Evolutionary conservation across 2,113 vertebrate species (phyloP), one percentile per base, ranked within the genome.

Genomic region (Myocastor coypus): DNA sequence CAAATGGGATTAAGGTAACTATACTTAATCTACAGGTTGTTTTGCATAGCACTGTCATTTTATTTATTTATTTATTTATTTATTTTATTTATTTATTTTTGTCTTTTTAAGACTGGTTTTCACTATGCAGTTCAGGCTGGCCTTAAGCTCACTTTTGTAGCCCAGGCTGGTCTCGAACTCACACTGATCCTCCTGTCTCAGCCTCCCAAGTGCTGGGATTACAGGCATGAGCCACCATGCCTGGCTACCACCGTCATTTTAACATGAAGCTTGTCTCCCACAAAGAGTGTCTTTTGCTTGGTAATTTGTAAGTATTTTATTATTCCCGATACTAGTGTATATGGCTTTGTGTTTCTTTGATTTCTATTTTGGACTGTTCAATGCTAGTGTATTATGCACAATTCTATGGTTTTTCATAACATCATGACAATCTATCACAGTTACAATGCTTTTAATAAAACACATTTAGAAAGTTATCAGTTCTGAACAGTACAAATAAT

Each of bases 301-400:
- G 52, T 83, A 69, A 85, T 85, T 66, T 46, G 30, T 40, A 83
- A 96, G 37, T 77, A 46, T 28, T 52, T 52, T 52, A 52, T 40
- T 52, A 30, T 34, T 80, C 30, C 50, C 55, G 77, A 80, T 52
- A 34, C 77, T 52, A 52, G 3, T 55, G 13, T 30, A 50, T 13
- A 46, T 16, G 28, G 42, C 50, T 86, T 32, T 90, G 16, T 86
- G 83, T 57, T 57, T 83, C 87, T 83, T 87, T 92, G 86, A 84
- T 64, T 94, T 87, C 26, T 28, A 87, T 95, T 69, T 59, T 55
- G 42, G 83, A 78, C 63, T 93, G 30, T 86, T 92, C 57, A 77
- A 20, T 71, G 63, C 20, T 93, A 78, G 17, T 68, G 50, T 75
- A 59, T 30, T 81, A 73, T 75, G 34, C 46, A 52, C 9, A 75